Percentiles rank a stretch among this genome's conserved stretches.
Conservation (phyloP, 2,888 invertebrate genomes). For the Taphrorychus bicolor region DNA sequence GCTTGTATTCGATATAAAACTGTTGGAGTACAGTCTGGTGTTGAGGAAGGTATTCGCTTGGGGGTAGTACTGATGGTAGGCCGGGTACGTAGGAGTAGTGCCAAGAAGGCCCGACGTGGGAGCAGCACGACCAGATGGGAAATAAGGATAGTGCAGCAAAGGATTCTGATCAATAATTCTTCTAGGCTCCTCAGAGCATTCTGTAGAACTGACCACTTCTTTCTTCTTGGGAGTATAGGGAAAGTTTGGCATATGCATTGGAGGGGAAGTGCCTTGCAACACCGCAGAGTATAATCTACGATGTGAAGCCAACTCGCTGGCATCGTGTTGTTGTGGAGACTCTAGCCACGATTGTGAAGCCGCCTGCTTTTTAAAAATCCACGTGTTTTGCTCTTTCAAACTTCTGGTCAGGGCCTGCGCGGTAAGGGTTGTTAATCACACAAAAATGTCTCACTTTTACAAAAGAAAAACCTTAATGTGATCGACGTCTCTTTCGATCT, state of each 20-base stretch:
- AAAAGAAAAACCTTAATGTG: not conserved
- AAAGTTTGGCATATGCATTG: not conserved
- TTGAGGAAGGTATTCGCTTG: too few relatives aligned
- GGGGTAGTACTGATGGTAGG: too few relatives aligned
- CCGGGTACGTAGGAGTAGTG: too few relatives aligned
- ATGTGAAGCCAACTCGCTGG: slow-evolving; percentile 33
- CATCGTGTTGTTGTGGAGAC: slow-evolving; percentile 6
- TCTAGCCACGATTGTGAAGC: slow-evolving; percentile 18
- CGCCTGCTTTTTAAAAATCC: slow-evolving; percentile 37
- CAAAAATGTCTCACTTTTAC: not conserved
- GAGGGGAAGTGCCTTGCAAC: slow-evolving; percentile 50
- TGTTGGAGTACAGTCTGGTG: too few relatives aligned
- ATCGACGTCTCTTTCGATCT: not conserved
- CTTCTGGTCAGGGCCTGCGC: slow-evolving; percentile 39
- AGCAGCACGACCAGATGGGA: too few relatives aligned
- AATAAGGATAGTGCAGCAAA: too few relatives aligned
- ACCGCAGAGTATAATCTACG: slow-evolving; percentile 57
- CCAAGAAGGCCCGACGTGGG: too few relatives aligned
- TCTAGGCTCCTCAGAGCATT: not conserved
- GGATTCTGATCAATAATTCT: too few relatives aligned
- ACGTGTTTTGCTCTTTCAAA: slow-evolving; percentile 46
- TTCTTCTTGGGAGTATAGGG: not conserved
- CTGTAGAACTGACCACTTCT: not conserved
- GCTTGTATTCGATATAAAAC: slow-evolving; percentile 30
- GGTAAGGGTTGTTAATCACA: not conserved